A percentile compares a stretch with the other conserved stretches of the same genome.
phyloP scores from a whole-genome alignment of 2,888 invertebrate genomes.

The Drosophila niveifrons region DNA sequence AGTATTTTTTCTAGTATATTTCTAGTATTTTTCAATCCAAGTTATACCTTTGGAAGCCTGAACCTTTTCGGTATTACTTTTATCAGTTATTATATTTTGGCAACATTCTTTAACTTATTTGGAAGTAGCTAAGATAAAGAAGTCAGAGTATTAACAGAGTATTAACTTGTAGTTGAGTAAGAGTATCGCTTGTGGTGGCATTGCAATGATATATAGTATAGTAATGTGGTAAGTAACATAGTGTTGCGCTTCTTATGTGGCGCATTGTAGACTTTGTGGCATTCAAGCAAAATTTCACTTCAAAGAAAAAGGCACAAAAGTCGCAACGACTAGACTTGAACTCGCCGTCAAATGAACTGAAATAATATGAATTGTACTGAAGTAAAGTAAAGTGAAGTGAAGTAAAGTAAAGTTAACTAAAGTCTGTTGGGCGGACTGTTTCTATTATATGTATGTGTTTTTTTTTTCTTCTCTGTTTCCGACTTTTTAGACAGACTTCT shows the following conservation, averaged over 20 bases:
- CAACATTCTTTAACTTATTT: no score
- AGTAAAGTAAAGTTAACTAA: constrained; percentile 20
- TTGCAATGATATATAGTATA: neutral
- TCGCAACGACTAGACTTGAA: constrained; percentile 41
- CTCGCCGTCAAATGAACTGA: constrained; percentile 17
- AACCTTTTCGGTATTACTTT: no score
- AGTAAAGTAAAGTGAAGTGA: constrained; percentile 14
- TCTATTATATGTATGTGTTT: constrained; percentile 31
- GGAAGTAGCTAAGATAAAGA: no score
- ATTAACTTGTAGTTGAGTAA: neutral
- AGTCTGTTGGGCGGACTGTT: constrained; percentile 31
- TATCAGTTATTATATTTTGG: no score
- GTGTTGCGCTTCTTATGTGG: constrained; percentile 31
- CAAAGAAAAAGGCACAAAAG: constrained; percentile 70
- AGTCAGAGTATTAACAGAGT: no score
- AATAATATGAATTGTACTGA: constrained; percentile 6
- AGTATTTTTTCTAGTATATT: no score
- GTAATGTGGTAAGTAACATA: no score
- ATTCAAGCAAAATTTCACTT: constrained; percentile 74
- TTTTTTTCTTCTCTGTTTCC: neutral
- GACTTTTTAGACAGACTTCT: constrained; percentile 32
- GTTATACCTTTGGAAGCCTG: no score
- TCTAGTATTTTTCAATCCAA: no score
- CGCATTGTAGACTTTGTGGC: constrained; percentile 64
- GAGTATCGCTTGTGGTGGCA: constrained; percentile 12